Conservation (phyloP, 2,888 invertebrate species). For the Aricia artaxerxes region DNA sequence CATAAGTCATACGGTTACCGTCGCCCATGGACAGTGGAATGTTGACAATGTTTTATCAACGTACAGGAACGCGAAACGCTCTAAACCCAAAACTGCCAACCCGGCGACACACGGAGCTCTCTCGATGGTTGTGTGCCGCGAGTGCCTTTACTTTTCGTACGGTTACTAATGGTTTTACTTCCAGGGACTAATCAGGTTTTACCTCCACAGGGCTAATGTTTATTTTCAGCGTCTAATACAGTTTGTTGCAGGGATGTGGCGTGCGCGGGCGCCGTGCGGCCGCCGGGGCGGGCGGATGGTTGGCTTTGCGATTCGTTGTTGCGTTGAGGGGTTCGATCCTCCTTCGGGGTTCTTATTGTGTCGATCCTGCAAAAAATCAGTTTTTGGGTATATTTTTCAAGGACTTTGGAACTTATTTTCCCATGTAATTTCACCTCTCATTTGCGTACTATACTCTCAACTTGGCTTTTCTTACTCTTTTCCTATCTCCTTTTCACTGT, state of each 20-base stretch:
- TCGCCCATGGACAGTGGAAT: not conserved
- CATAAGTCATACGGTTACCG: not conserved
- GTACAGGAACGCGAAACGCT: not conserved
- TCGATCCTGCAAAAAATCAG: not conserved
- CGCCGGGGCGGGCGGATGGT: slow-evolving; percentile 32
- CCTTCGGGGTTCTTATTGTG: not conserved
- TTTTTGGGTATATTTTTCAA: no score
- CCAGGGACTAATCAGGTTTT: slow-evolving; percentile 59
- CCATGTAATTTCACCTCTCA: no score
- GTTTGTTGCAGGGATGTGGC: slow-evolving; percentile 51
- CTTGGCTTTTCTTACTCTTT: no score
- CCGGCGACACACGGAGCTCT: not conserved
- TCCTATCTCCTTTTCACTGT: not conserved
- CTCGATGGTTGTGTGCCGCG: slow-evolving; percentile 15
- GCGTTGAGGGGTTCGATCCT: not conserved
- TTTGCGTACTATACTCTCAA: no score
- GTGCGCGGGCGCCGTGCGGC: slow-evolving; percentile 35
- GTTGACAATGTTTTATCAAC: not conserved
- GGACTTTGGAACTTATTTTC: no score
- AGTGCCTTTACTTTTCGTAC: slow-evolving; percentile 46
- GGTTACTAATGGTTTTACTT: slow-evolving; percentile 53
- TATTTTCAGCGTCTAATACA: slow-evolving; percentile 63
- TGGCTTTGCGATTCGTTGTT: slow-evolving; percentile 37
- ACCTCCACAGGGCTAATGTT: slow-evolving; percentile 56
- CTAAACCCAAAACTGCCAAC: not conserved